Conservation (phyloP, 2,113 vertebrate species). For the Leucosticte australis region DNA sequence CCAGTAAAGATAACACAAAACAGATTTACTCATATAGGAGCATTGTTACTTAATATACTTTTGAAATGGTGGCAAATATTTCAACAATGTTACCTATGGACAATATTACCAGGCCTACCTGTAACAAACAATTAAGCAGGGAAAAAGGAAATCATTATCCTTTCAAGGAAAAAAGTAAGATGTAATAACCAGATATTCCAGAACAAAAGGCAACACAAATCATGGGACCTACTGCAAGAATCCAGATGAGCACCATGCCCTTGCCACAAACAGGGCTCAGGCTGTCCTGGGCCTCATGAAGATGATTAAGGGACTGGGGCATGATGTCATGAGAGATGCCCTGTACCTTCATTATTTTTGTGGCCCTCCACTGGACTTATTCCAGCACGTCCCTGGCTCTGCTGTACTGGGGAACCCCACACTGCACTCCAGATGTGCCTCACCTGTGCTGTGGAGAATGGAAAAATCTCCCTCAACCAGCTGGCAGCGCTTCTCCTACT, state of each 20-base stretch:
- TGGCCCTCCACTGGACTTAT: not conserved
- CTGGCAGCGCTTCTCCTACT: not conserved
- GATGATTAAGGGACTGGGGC: not conserved
- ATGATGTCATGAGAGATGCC: not conserved
- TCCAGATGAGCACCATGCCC: not conserved
- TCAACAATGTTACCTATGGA: not conserved
- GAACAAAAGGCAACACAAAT: not conserved
- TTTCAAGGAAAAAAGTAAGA: not conserved
- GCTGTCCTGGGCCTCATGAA: not conserved
- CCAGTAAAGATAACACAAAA: not conserved
- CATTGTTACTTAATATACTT: not conserved
- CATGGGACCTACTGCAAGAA: not conserved
- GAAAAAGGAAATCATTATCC: not conserved
- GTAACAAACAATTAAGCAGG: not conserved
- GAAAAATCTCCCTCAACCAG: not conserved
- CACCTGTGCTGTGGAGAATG: not conserved
- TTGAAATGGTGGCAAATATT: not conserved
- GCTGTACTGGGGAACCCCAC: not conserved
- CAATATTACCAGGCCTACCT: not conserved
- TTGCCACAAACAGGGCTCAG: not conserved
- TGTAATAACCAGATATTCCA: not conserved
- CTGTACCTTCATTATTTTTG: not conserved
- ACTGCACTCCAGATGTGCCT: not conserved
- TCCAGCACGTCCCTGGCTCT: not conserved
- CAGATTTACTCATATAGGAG: not conserved